phyloP scores from a whole-genome alignment of 2,797 vertebrate genomes.

The Anas bernieri region DNA sequence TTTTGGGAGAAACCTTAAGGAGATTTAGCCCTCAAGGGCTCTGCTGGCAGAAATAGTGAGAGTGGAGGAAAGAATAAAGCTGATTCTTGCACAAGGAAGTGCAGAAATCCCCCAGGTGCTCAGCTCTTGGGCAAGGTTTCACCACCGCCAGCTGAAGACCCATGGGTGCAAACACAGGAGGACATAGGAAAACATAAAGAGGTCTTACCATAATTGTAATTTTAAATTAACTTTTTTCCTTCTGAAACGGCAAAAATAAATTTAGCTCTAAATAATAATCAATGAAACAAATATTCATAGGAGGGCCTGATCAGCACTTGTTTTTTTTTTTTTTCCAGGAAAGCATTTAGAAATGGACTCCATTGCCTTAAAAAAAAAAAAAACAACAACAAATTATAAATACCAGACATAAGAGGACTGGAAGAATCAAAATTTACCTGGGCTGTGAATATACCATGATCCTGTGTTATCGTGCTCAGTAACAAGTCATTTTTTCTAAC shows the following conservation, averaged over 20 bases:
- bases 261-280: conserved; percentile 67
- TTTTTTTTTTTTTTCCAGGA: background rate
- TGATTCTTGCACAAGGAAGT: background rate
- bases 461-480: conserved; percentile 27
- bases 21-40: background rate
- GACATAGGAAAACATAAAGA: background rate
- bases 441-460: conserved; percentile 56
- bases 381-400: conserved; percentile 8
- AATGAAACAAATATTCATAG: conserved; percentile 42
- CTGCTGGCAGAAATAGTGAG: background rate
- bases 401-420: conserved; percentile 49
- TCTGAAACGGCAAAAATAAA: conserved; percentile 68
- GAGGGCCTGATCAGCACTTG: conserved; percentile 38
- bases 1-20: background rate
- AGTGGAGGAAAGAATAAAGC: background rate
- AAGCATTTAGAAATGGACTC: conserved; percentile 54
- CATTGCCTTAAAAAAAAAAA: background rate
- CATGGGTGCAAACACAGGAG: conserved; percentile 24
- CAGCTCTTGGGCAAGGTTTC: background rate
- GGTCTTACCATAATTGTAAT: background rate
- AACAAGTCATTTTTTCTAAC: conserved; percentile 46
- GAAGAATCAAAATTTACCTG: conserved; percentile 61
- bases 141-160: background rate
- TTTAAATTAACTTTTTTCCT: conserved; percentile 50
- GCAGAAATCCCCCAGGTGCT: background rate